A percentile compares a stretch with the other conserved stretches of the same genome.
Evolutionary conservation across 2,113 vertebrate species (phyloP).

Genomic region (Planiliza haematocheilus): DNA sequence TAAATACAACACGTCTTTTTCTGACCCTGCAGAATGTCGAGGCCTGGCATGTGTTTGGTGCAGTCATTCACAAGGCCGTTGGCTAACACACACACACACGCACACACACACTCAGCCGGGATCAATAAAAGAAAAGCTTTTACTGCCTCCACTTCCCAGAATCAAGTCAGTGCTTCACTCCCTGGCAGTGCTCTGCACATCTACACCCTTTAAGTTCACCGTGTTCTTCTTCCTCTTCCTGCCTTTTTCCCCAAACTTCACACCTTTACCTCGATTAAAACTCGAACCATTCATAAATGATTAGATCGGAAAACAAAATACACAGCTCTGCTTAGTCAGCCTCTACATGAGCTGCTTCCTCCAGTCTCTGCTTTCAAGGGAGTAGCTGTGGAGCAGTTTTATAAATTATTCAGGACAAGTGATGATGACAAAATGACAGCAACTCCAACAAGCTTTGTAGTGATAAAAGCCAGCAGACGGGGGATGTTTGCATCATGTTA

Average conservation of each 20-base stretch:
- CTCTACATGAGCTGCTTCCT: neutral
- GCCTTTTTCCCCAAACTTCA: neutral
- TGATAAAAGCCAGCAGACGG: neutral
- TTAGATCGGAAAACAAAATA: neutral
- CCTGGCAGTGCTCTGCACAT: neutral
- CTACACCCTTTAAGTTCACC: neutral
- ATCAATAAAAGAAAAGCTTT: slow-evolving; percentile 77
- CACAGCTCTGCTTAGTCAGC: neutral
- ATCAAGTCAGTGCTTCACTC: slow-evolving; percentile 44
- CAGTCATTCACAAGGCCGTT: slow-evolving; percentile 29
- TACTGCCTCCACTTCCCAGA: slow-evolving; percentile 66
- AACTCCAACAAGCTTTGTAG: neutral
- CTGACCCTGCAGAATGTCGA: slow-evolving; percentile 5
- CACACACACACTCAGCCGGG: slow-evolving; percentile 26
- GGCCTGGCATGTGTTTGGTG: slow-evolving; percentile 1
- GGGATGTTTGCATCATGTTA: neutral
- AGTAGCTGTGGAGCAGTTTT: neutral
- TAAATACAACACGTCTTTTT: neutral
- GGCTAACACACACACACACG: slow-evolving; percentile 31
- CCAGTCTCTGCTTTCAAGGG: neutral
- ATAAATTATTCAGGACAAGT: slow-evolving; percentile 59
- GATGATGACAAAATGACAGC: slow-evolving; percentile 36
- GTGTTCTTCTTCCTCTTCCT: neutral
- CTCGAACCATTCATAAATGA: too few relatives aligned
- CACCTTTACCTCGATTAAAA: neutral